Percentiles rank a stretch among this genome's conserved stretches.
phyloP scores from a whole-genome alignment of 1,140 invertebrate species.

The Proctacanthus coquilletti region DNA sequence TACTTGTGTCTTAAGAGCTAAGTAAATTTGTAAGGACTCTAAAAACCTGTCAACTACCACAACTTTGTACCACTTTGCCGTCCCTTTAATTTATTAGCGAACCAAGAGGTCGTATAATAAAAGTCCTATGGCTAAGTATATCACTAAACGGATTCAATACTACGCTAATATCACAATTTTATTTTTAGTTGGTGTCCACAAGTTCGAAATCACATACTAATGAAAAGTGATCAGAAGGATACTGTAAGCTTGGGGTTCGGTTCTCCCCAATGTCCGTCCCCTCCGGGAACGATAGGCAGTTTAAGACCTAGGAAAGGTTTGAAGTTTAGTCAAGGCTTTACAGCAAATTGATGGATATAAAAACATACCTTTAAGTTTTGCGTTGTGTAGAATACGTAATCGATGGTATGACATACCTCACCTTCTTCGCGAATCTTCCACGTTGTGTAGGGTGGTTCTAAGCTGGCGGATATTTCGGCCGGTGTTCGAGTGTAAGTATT shows the following conservation, averaged over 20 bases:
- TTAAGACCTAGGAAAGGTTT: conserved; percentile 8
- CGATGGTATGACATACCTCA: conserved; percentile 58
- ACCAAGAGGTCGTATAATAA: no score
- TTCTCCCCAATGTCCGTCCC: conserved; percentile 49
- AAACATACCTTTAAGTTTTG: conserved; percentile 31
- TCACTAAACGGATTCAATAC: no score
- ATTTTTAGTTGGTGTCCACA: conserved; percentile 5
- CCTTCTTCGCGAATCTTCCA: conserved; percentile 63
- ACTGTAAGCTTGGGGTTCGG: conserved; percentile 48
- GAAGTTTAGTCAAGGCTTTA: no score
- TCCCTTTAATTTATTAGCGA: no score
- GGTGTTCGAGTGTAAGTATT: conserved; percentile 9
- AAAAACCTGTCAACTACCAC: no score
- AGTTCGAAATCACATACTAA: conserved; percentile 50
- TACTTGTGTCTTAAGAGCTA: neutral
- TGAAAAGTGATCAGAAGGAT: conserved; percentile 70
- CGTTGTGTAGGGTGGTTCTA: conserved; percentile 58
- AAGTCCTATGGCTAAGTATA: neutral
- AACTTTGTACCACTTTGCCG: no score
- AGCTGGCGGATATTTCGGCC: conserved; percentile 23
- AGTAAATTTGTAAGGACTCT: no score
- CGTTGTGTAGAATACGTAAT: conserved; percentile 60
- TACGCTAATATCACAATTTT: neutral
- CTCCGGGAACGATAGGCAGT: conserved; percentile 46
- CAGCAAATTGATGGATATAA: neutral